These are phyloP conservation scores for Eulemur rufifrons DNA, from an alignment of 2,113 vertebrate genomes.

Conservation along the genomic window DNA sequence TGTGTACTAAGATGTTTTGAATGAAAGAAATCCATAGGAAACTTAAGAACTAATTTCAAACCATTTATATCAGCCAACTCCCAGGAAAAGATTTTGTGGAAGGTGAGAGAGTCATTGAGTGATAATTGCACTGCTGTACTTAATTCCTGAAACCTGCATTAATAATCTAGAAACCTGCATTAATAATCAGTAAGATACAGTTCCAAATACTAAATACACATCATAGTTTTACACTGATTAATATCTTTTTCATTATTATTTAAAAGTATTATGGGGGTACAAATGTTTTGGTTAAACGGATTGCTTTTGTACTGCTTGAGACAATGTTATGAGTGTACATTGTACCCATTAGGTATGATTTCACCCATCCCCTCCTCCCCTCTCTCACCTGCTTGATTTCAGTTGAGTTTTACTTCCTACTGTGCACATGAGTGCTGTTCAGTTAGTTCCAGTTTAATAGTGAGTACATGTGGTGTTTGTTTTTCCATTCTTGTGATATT, in stretches of 20 bases:
- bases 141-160: not conserved
- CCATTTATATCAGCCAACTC: not conserved
- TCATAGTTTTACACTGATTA: not conserved
- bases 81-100: not conserved
- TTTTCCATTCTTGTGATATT: too few relatives aligned
- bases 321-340: too few relatives aligned
- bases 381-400: too few relatives aligned
- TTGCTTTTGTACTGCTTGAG: too few relatives aligned
- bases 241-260: not conserved
- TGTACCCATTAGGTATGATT: too few relatives aligned
- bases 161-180: not conserved
- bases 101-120: not conserved
- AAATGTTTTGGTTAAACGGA: too few relatives aligned
- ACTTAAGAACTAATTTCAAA: not conserved
- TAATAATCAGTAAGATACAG: not conserved
- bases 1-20: not conserved
- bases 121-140: not conserved
- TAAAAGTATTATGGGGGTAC: too few relatives aligned
- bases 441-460: too few relatives aligned
- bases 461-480: too few relatives aligned
- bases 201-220: not conserved
- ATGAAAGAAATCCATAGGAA: not conserved
- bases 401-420: too few relatives aligned
- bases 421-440: too few relatives aligned
- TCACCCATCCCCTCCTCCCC: too few relatives aligned